Evolutionary conservation across 2,888 invertebrate species (phyloP).

Genomic region (Euplexia lucipara): DNA sequence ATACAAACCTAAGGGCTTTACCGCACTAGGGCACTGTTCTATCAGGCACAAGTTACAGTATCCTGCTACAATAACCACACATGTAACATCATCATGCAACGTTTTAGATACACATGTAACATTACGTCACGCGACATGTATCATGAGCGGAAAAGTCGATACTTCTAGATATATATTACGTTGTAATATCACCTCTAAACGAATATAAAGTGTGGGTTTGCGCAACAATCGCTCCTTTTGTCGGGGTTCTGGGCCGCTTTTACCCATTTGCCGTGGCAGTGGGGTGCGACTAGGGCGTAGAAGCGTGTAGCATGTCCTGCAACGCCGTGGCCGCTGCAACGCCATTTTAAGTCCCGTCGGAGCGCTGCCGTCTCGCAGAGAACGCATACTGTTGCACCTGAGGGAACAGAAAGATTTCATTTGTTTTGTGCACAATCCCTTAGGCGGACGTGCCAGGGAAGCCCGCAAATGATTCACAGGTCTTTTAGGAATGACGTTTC

Average conservation of each 20-base stretch:
- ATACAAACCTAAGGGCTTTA: slow-evolving; percentile 21
- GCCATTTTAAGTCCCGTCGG: slow-evolving; percentile 93
- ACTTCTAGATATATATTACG: slow-evolving; percentile 9
- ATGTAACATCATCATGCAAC: neutral
- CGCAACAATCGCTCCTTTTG: slow-evolving; percentile 80
- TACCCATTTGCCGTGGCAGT: slow-evolving; percentile 97
- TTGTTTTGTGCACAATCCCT: too few species aligned
- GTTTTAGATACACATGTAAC: neutral
- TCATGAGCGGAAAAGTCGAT: slow-evolving; percentile 29
- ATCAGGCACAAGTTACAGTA: neutral
- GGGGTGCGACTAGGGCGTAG: slow-evolving; percentile 96
- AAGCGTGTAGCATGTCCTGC: slow-evolving; percentile 94
- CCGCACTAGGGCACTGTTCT: neutral
- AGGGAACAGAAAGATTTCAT: too few species aligned
- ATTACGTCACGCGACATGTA: neutral
- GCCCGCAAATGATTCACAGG: too few species aligned
- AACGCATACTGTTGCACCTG: slow-evolving; percentile 95
- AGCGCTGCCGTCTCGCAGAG: slow-evolving; percentile 96
- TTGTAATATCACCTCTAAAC: slow-evolving; percentile 73
- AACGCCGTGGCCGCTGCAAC: slow-evolving; percentile 97
- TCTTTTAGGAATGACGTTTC: too few species aligned
- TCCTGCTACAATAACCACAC: neutral
- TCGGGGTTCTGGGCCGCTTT: slow-evolving; percentile 86
- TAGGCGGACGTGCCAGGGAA: too few species aligned
- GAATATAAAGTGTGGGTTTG: slow-evolving; percentile 87